Conservation (phyloP, 1,140 invertebrate genomes). For the Aplysia californica region DNA sequence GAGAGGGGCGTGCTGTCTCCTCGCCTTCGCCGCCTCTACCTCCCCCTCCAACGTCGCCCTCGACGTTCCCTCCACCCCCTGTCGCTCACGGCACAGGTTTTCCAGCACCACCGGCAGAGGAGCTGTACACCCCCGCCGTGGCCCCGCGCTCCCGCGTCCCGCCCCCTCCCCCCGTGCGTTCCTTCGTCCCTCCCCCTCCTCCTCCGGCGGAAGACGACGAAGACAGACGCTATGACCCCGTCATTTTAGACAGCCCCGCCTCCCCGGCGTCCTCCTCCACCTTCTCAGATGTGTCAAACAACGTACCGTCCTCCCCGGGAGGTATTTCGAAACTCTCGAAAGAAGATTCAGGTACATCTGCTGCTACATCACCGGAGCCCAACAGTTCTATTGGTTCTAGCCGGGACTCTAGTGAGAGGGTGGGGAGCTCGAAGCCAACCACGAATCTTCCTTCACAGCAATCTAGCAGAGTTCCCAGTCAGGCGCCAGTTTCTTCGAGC, state of each 20-base stretch:
- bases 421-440: background rate
- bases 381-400: background rate
- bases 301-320: background rate
- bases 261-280: slow-evolving; percentile 12
- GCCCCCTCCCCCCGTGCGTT: background rate
- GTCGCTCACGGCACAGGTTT: background rate
- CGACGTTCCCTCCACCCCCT: background rate
- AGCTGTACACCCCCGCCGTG: background rate
- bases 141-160: background rate
- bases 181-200: background rate
- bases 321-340: slow-evolving; percentile 17
- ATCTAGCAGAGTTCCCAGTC: background rate
- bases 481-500: background rate
- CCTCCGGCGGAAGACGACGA: background rate
- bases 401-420: background rate
- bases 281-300: slow-evolving; percentile 11
- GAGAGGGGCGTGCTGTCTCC: background rate
- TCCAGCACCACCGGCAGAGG: background rate
- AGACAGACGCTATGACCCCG: background rate
- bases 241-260: slow-evolving; percentile 12
- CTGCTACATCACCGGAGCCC: background rate
- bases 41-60: background rate
- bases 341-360: background rate
- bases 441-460: background rate
- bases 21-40: background rate